Evolutionary conservation across 1,140 invertebrate genomes (phyloP).

Genomic region (Calycopis cecrops): DNA sequence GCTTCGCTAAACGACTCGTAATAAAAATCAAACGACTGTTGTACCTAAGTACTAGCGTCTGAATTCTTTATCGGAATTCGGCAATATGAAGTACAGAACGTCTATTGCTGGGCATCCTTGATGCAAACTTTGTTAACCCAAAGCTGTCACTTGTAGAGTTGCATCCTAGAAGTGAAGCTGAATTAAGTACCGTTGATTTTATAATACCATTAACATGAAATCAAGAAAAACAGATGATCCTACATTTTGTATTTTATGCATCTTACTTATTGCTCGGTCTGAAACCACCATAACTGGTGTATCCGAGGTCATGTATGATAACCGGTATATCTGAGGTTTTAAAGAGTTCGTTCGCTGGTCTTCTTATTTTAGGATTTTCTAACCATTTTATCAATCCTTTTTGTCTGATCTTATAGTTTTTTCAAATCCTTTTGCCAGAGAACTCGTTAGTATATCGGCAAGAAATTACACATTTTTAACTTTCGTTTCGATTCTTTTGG

Average conservation of each 20-base stretch:
- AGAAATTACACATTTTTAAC: neutral
- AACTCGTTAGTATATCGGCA: neutral
- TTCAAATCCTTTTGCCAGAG: neutral
- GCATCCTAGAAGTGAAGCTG: too few relatives aligned
- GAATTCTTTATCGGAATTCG: neutral
- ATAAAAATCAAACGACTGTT: too few relatives aligned
- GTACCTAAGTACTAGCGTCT: too few relatives aligned
- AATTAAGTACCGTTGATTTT: neutral
- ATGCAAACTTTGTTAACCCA: neutral
- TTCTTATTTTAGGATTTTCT: too few relatives aligned
- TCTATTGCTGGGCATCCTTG: neutral
- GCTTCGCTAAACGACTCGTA: too few relatives aligned
- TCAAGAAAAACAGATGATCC: neutral
- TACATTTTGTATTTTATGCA: too few relatives aligned
- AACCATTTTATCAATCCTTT: conserved; percentile 25
- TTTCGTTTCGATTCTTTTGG: conserved; percentile 25
- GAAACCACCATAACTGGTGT: conserved; percentile 42
- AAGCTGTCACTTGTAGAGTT: too few relatives aligned
- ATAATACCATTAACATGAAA: too few relatives aligned
- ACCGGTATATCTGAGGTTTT: conserved; percentile 29
- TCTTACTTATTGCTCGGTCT: conserved; percentile 43
- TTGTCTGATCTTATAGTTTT: conserved; percentile 13
- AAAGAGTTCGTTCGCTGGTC: conserved; percentile 22
- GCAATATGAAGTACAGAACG: too few relatives aligned
- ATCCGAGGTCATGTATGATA: conserved; percentile 47